Evolutionary conservation across 2,113 vertebrate species (phyloP).

Genomic region (Heteronetta atricapilla): DNA sequence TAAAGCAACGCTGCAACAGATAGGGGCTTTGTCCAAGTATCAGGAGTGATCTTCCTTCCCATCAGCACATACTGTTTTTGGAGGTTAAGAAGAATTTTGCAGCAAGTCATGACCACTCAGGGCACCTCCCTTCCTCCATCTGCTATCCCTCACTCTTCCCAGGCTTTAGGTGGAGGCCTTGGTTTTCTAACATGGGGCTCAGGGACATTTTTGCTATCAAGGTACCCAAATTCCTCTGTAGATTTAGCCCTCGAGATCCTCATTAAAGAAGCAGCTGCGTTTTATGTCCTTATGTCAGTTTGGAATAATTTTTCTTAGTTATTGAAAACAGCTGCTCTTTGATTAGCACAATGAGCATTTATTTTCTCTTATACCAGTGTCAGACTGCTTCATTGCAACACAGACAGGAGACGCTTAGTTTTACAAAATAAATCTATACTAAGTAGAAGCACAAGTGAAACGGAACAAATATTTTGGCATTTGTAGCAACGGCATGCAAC

Average conservation of each 20-base stretch:
- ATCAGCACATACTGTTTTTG: not conserved
- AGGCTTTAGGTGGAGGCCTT: not conserved
- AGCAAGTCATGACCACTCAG: not conserved
- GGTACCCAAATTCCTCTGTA: not conserved
- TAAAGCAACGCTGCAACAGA: not conserved
- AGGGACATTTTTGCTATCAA: not conserved
- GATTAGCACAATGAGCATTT: not conserved
- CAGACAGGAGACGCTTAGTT: not conserved
- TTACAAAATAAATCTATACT: not conserved
- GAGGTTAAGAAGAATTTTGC: not conserved
- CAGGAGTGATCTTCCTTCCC: not conserved
- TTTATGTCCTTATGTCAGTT: not conserved
- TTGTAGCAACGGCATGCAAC: not conserved
- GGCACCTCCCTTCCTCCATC: too few relatives aligned
- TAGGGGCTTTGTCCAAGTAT: not conserved
- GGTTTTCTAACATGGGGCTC: not conserved
- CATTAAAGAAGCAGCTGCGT: not conserved
- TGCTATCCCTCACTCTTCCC: accelerated
- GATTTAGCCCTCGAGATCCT: not conserved
- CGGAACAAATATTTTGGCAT: not conserved
- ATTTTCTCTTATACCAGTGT: not conserved
- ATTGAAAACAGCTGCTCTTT: not conserved
- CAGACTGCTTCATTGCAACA: not conserved
- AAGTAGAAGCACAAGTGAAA: not conserved
- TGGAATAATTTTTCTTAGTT: not conserved